Evolutionary conservation across 2,888 invertebrate species (phyloP).

Genomic region (Drosophila bunnanda): DNA sequence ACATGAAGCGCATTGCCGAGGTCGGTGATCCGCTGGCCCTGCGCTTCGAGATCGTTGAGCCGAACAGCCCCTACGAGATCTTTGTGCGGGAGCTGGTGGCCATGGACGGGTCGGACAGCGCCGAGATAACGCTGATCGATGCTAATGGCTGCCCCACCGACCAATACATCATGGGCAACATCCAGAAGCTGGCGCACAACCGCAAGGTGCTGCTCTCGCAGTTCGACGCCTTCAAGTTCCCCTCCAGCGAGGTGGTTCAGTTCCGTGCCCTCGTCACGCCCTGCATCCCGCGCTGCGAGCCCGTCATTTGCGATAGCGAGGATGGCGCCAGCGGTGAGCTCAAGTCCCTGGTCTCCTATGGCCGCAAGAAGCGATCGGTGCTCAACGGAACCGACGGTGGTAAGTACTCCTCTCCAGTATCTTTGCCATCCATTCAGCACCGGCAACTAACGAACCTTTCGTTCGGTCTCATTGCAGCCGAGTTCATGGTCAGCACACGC

Average conservation of each 20-base stretch:
- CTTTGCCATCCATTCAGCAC: neutral
- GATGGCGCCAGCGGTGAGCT: constrained; percentile 92
- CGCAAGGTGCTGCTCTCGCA: constrained; percentile 94
- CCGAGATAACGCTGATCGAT: constrained; percentile 96
- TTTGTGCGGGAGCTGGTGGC: constrained; percentile 97
- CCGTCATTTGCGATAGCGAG: constrained; percentile 94
- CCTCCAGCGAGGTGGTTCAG: constrained; percentile 96
- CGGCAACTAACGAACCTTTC: constrained; percentile 19
- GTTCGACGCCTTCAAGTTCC: constrained; percentile 98
- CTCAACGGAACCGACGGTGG: constrained; percentile 84
- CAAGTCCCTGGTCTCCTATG: constrained; percentile 93
- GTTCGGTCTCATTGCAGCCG: constrained; percentile 61
- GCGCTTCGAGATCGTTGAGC: constrained; percentile 96
- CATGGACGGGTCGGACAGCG: constrained; percentile 96
- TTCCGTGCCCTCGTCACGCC: constrained; percentile 97
- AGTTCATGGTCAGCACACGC: constrained; percentile 76
- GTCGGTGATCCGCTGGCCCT: constrained; percentile 96
- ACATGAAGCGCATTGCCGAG: constrained; percentile 94
- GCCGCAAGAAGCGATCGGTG: constrained; percentile 90
- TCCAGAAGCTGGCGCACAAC: constrained; percentile 92
- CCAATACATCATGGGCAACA: constrained; percentile 97
- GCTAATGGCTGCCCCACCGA: constrained; percentile 96
- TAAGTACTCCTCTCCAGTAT: constrained; percentile 57
- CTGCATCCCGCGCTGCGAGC: constrained; percentile 96
- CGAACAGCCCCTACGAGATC: constrained; percentile 97